Percentiles rank a stretch among this genome's conserved stretches.
Evolutionary conservation across 2,888 invertebrate species (phyloP).

Genomic region (Candidula unifasciata): DNA sequence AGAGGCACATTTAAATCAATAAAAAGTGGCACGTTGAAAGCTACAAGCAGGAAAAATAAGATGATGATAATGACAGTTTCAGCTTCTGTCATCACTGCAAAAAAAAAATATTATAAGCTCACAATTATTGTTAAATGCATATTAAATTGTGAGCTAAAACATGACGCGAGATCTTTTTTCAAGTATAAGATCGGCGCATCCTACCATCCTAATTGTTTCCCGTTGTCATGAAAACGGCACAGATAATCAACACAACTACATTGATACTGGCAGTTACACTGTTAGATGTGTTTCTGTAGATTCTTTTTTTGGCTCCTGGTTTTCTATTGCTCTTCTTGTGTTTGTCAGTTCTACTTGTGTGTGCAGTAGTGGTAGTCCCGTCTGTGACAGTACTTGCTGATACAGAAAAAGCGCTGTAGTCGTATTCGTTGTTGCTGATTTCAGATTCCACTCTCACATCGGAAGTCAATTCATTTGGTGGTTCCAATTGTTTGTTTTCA

Average conservation of each 20-base stretch:
- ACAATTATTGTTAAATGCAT: too few relatives aligned
- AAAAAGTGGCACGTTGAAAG: too few relatives aligned
- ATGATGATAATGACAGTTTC: too few relatives aligned
- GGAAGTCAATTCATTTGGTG: not conserved
- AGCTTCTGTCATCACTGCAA: too few relatives aligned
- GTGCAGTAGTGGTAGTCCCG: not conserved
- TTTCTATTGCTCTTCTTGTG: not conserved
- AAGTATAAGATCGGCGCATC: too few relatives aligned
- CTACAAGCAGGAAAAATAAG: too few relatives aligned
- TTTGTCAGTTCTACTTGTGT: not conserved
- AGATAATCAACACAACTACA: not conserved
- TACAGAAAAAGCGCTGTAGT: conserved; percentile 39
- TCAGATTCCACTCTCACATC: not conserved
- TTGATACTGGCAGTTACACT: not conserved
- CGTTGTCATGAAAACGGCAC: not conserved
- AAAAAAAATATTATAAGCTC: too few relatives aligned
- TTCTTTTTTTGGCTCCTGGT: not conserved
- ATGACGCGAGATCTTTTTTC: too few relatives aligned
- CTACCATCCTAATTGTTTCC: too few relatives aligned
- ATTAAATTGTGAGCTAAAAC: too few relatives aligned
- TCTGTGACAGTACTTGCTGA: not conserved
- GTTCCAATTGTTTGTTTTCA: not conserved
- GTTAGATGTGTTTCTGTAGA: not conserved
- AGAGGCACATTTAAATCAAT: too few relatives aligned
- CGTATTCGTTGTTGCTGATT: conserved; percentile 16